A percentile compares a stretch with the other conserved stretches of the same genome.
Evolutionary conservation across 35 echinoderm and acorn worm genomes (phyloP).

Genomic region (Ptychodera flava): DNA sequence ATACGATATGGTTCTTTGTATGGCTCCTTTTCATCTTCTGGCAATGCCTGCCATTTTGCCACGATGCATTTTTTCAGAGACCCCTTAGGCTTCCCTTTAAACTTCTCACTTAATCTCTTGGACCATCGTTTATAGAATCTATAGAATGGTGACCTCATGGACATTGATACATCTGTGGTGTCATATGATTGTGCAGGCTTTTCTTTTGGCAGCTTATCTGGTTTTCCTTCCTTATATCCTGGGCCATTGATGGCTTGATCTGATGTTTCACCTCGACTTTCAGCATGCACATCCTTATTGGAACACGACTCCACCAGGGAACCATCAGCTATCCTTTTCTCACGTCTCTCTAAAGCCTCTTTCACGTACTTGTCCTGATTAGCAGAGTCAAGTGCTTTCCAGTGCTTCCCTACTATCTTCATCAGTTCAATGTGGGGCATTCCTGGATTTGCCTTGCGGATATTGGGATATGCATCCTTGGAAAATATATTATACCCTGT

Average conservation of each 20-base stretch:
- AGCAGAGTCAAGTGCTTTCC: neutral
- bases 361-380: neutral
- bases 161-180: neutral
- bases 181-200: too few species aligned
- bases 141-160: neutral
- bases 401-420: neutral
- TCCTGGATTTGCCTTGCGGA: neutral
- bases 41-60: neutral
- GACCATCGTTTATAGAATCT: neutral
- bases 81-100: neutral
- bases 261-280: too few species aligned
- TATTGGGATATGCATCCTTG: neutral
- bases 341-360: neutral
- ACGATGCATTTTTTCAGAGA: neutral
- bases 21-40: neutral
- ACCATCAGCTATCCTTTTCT: too few species aligned
- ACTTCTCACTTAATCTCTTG: neutral
- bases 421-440: neutral
- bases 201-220: too few species aligned
- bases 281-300: too few species aligned
- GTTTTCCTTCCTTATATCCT: too few species aligned
- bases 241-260: too few species aligned
- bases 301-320: too few species aligned
- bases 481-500: neutral
- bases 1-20: neutral